phyloP scores from a whole-genome alignment of 2,797 vertebrate genomes.

The Syngnathus acus region DNA sequence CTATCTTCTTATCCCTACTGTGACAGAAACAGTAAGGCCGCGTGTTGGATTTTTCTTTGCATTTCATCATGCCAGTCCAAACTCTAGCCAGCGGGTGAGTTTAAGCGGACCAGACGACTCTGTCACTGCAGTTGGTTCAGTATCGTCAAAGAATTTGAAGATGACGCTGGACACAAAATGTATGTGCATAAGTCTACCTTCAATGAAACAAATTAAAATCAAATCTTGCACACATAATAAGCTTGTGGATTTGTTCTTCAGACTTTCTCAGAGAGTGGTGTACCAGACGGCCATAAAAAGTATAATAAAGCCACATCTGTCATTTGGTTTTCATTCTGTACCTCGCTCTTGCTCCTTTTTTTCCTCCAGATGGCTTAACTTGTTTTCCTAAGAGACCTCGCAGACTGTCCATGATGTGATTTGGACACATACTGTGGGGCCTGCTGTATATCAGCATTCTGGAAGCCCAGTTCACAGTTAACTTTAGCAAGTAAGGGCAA shows the following conservation, averaged over 20 bases:
- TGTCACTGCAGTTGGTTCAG: slow-evolving; percentile 18
- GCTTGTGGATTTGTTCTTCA: slow-evolving; percentile 41
- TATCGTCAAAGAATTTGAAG: slow-evolving; percentile 13
- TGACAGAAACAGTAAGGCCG: slow-evolving; percentile 10
- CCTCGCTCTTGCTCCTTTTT: slow-evolving; percentile 16
- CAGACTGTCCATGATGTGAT: slow-evolving; percentile 59
- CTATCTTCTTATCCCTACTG: neutral
- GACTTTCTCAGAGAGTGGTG: slow-evolving; percentile 22
- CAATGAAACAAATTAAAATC: slow-evolving; percentile 50
- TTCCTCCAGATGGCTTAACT: slow-evolving; percentile 30
- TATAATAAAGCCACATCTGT: slow-evolving; percentile 64
- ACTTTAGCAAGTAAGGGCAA: neutral
- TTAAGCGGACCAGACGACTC: neutral
- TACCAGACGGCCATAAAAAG: slow-evolving; percentile 54
- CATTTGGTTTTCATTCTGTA: slow-evolving; percentile 54
- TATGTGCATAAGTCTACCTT: slow-evolving; percentile 22
- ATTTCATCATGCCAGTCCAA: slow-evolving; percentile 23
- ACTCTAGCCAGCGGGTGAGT: slow-evolving; percentile 18
- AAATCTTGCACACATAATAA: slow-evolving; percentile 37
- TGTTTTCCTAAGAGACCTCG: slow-evolving; percentile 38
- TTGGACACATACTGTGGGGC: slow-evolving; percentile 4
- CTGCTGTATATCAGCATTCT: neutral
- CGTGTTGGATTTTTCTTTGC: slow-evolving; percentile 27
- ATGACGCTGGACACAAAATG: slow-evolving; percentile 26
- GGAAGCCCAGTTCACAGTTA: neutral